phyloP scores from a whole-genome alignment of 92 coral and sea anemone genomes.

The Hydrozoanthus gracilis region DNA sequence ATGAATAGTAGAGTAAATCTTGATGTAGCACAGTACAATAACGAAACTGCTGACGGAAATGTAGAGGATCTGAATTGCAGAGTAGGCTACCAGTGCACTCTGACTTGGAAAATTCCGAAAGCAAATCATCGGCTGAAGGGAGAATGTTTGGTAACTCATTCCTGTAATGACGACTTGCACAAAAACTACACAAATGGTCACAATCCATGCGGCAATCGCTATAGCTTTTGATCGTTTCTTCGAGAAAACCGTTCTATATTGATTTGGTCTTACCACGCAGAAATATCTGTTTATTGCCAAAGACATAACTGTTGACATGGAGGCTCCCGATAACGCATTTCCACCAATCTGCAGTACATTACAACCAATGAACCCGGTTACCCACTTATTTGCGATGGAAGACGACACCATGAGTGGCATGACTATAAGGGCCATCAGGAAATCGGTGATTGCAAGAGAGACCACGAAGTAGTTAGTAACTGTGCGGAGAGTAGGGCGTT shows the following conservation, averaged over 20 bases:
- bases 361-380: not conserved
- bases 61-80: not conserved
- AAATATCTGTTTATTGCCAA: slow-evolving; percentile 9
- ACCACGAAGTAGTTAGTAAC: too few relatives aligned
- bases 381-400: not conserved
- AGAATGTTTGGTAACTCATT: not conserved
- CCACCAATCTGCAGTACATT: not conserved
- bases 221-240: not conserved
- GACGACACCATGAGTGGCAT: not conserved
- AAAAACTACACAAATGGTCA: not conserved
- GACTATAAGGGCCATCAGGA: not conserved
- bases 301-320: not conserved
- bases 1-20: not conserved
- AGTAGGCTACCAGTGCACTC: not conserved
- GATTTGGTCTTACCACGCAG: not conserved
- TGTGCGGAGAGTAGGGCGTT: too few relatives aligned
- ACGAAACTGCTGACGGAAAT: not conserved
- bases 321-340: not conserved
- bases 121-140: too few relatives aligned
- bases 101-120: not conserved
- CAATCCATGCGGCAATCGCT: not conserved
- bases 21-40: not conserved
- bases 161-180: not conserved
- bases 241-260: not conserved
- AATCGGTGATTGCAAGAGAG: not conserved